A percentile compares a stretch with the other conserved stretches of the same genome.
Conservation (phyloP, 2,888 invertebrate genomes). For the Petrophora chlorosata region DNA sequence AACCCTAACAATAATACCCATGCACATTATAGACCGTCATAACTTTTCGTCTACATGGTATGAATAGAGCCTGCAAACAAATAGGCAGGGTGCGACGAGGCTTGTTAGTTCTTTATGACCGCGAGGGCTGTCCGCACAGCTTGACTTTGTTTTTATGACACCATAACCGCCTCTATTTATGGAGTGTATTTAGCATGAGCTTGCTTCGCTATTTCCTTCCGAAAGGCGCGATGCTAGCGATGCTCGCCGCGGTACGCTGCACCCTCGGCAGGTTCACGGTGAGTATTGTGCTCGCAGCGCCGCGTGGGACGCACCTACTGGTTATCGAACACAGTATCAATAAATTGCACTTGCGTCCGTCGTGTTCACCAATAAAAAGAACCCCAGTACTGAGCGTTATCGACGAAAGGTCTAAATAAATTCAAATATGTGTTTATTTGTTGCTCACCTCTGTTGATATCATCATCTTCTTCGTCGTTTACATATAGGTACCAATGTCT, state of each 20-base stretch:
- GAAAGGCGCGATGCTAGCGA: conserved; percentile 46
- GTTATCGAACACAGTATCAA: conserved; percentile 78
- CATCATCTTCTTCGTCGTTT: conserved; percentile 56
- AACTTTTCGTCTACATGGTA: conserved; percentile 2
- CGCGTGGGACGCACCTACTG: conserved; percentile 79
- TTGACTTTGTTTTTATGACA: conserved; percentile 80
- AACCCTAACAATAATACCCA: too few species aligned
- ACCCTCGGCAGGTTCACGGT: conserved; percentile 52
- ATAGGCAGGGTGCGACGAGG: conserved; percentile 55
- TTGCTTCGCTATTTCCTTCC: conserved; percentile 67
- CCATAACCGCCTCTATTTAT: conserved; percentile 75
- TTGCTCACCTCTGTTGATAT: conserved; percentile 66
- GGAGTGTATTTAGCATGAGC: conserved; percentile 73
- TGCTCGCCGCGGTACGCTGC: conserved; percentile 35
- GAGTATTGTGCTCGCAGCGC: conserved; percentile 53
- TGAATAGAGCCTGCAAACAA: conserved; percentile 16
- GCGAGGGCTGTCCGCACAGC: conserved; percentile 70
- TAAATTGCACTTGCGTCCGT: conserved; percentile 79
- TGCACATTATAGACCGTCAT: too few species aligned
- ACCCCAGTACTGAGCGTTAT: conserved; percentile 66
- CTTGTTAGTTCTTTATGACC: conserved; percentile 63
- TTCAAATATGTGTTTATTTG: conserved; percentile 74
- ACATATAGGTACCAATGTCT: background rate
- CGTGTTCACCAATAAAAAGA: conserved; percentile 77
- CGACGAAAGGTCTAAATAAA: conserved; percentile 77